Evolutionary conservation across 2,888 invertebrate genomes (phyloP), one percentile per base, ranked within the genome.

Genomic region (Synanthedon tipuliformis): DNA sequence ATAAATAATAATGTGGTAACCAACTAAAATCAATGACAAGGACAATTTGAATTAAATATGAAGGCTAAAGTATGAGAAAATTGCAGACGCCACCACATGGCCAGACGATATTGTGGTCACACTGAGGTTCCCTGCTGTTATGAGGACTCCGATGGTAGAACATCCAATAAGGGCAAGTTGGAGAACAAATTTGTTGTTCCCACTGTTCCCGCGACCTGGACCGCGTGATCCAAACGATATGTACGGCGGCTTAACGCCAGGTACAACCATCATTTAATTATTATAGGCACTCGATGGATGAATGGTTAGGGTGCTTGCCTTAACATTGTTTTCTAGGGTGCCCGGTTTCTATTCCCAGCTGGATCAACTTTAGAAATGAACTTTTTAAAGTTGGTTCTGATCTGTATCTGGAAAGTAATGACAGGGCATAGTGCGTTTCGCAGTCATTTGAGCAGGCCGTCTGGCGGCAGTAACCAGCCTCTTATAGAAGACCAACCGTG

Each of bases 171-270:
- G 76, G 55, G 79, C 82, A 18, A 85, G 86, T 60, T 95, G 95
- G 95, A 82, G 89, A 50, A 95, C 95, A 2, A 90, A 92, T 71
- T 78, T 91, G 12, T 73, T 92, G 52, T 95, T 91, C 76, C 92
- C 91, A 1, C 60, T 89, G 49, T 92, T 90, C 70, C 92, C 91
- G 59, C 78, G 78, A 16, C 89, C 91, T 1, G 94, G 94, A 0
- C 94, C 95, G 0, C 80, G 95, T 52, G 88, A 89, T 52, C 75
- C 84, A 3, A 71, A 75, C 13, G 84, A 85, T 58, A 71, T 73
- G 63, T 81, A 80, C 61, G 87, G 87, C 18, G 87, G 87, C 1
- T 79, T 78, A 68, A 73, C 71, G 57, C 92, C 94, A 65, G 92
- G 93, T 89, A 13, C 45, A 15, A n/a, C 7, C 45, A 45, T 34